Evolutionary conservation across 2,888 invertebrate genomes (phyloP).

Genomic region (Sarcophaga subvicina): DNA sequence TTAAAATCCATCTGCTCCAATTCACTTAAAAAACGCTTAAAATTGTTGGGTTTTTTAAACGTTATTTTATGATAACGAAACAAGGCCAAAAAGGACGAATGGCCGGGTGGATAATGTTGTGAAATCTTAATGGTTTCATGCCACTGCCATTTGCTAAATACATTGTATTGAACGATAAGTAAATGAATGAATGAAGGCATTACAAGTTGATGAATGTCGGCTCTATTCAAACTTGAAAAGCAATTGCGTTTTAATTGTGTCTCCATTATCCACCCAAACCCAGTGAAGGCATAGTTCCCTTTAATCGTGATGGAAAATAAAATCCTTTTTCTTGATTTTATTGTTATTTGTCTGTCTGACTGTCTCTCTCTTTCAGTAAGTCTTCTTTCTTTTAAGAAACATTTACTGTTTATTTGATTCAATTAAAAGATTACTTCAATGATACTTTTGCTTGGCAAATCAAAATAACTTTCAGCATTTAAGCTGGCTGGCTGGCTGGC

Average conservation of each 20-base stretch:
- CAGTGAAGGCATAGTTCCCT: background rate
- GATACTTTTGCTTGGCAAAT: background rate
- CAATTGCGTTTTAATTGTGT: slow-evolving; percentile 30
- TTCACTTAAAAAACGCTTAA: background rate
- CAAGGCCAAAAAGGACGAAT: background rate
- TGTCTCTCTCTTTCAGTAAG: background rate
- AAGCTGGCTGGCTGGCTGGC: background rate
- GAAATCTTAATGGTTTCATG: background rate
- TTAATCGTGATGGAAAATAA: background rate
- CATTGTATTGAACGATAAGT: background rate
- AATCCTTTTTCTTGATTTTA: slow-evolving; percentile 16
- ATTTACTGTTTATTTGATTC: slow-evolving; percentile 24
- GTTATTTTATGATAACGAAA: slow-evolving; percentile 29
- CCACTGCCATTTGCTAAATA: background rate
- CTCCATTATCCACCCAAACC: background rate
- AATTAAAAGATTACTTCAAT: slow-evolving; percentile 30
- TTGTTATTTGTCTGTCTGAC: background rate
- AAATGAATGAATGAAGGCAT: background rate
- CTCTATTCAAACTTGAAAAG: background rate
- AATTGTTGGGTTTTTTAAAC: background rate
- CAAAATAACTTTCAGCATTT: too few relatives aligned
- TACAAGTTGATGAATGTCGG: background rate
- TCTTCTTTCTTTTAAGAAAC: background rate
- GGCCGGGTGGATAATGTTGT: background rate
- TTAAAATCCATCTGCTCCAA: background rate